These are phyloP conservation scores for Cynopterus sphinx DNA, from an alignment of 2,797 vertebrate species.

Conservation along the genomic window DNA sequence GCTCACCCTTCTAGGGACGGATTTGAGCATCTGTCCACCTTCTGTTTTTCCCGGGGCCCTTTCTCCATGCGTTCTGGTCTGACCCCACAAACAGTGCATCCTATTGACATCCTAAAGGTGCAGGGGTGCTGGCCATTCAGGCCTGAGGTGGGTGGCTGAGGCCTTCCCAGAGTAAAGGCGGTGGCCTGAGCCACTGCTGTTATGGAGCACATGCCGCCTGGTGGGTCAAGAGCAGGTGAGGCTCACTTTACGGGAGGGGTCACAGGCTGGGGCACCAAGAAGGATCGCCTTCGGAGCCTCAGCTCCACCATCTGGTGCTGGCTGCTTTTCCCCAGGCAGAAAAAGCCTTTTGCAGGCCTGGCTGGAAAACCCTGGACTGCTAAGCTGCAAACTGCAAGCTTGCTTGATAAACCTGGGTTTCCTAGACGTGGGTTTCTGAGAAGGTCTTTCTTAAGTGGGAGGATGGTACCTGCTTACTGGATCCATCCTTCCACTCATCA, in stretches of 20 bases:
- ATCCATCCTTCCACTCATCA: not conserved
- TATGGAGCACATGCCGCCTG: not conserved
- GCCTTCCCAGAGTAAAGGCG: conserved; percentile 1
- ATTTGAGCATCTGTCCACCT: not conserved
- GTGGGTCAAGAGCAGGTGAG: not conserved
- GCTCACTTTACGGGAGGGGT: not conserved
- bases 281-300: not conserved
- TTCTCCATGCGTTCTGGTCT: not conserved
- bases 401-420: not conserved
- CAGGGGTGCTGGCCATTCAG: not conserved
- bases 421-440: not conserved
- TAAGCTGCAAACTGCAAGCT: not conserved
- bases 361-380: not conserved
- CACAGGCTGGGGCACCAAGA: not conserved
- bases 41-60: not conserved
- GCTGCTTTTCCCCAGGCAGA: not conserved
- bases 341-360: not conserved
- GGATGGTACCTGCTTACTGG: not conserved
- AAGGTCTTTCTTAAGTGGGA: not conserved
- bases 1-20: not conserved
- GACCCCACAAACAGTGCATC: conserved; percentile 9
- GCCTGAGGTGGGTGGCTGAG: not conserved
- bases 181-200: not conserved
- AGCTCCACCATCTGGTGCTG: not conserved
- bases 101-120: not conserved